Percentiles rank a stretch among this genome's conserved stretches.
Evolutionary conservation across 2,888 invertebrate genomes (phyloP).

Genomic region (Endotricha flammealis): DNA sequence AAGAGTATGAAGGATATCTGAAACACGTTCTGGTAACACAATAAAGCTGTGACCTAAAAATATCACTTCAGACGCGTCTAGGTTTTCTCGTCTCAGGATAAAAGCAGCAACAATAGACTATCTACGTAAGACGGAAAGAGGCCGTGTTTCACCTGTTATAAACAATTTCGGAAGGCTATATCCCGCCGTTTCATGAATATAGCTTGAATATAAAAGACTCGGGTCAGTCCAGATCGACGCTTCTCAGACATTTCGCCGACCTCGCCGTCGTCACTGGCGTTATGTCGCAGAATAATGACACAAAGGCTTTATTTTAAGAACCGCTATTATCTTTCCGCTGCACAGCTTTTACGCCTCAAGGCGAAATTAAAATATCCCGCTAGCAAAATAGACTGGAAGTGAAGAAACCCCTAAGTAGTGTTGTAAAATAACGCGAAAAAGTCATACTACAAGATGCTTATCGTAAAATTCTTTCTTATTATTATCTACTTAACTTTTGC

Average conservation of each 20-base stretch:
- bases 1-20: too few relatives aligned
- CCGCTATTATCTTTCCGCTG: conserved; percentile 53
- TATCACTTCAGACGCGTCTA: background rate
- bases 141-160: conserved; percentile 6
- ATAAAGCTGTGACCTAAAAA: background rate
- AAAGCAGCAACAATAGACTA: background rate
- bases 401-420: conserved; percentile 21
- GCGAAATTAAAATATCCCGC: conserved; percentile 55
- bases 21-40: too few relatives aligned
- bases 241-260: conserved; percentile 23
- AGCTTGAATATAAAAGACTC: conserved; percentile 9
- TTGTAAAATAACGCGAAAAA: conserved; percentile 11
- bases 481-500: too few relatives aligned
- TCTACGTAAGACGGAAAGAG: conserved; percentile 1
- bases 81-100: background rate
- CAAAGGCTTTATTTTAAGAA: conserved; percentile 63
- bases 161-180: conserved; percentile 10
- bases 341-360: conserved; percentile 39
- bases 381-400: conserved; percentile 31
- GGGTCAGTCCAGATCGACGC: conserved; percentile 25
- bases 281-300: conserved; percentile 52
- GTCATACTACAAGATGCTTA: conserved; percentile 12
- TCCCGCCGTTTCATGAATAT: conserved; percentile 6
- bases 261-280: conserved; percentile 22
- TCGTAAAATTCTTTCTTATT: conserved; percentile 10